Evolutionary conservation across 2,797 vertebrate species (phyloP).

Genomic region (Yasuhikotakia modesta): DNA sequence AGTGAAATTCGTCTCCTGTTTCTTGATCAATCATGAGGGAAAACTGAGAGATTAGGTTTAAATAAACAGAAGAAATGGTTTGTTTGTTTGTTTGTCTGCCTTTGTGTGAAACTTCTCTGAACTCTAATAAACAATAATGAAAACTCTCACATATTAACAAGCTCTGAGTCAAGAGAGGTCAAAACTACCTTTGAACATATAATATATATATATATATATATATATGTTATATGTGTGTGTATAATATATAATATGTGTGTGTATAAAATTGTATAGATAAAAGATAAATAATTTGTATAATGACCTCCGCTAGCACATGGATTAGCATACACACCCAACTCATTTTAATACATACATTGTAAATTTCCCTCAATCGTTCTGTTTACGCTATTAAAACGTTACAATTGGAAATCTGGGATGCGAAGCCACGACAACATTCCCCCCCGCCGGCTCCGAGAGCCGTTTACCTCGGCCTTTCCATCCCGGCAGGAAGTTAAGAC

Average conservation of each 20-base stretch:
- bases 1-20: conserved; percentile 1
- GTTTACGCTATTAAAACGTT: background rate
- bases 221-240: too few relatives aligned
- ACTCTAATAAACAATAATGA: background rate
- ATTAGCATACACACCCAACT: background rate
- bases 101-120: background rate
- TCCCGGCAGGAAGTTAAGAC: conserved; percentile 38
- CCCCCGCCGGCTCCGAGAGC: conserved; percentile 23
- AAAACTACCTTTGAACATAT: too few relatives aligned
- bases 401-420: background rate
- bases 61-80: background rate
- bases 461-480: conserved; percentile 33
- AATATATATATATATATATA: too few relatives aligned
- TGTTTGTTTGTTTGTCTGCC: background rate
- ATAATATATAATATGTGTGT: too few relatives aligned
- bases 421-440: conserved; percentile 15
- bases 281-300: too few relatives aligned
- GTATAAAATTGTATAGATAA: too few relatives aligned
- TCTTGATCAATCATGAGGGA: conserved; percentile 1
- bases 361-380: background rate
- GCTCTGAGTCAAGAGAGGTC: too few relatives aligned
- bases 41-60: conserved; percentile 4
- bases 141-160: background rate
- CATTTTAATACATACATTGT: background rate
- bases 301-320: too few relatives aligned